Evolutionary conservation across 2,113 vertebrate genomes (phyloP).

Genomic region (Boulengeromyrus knoepffleri): DNA sequence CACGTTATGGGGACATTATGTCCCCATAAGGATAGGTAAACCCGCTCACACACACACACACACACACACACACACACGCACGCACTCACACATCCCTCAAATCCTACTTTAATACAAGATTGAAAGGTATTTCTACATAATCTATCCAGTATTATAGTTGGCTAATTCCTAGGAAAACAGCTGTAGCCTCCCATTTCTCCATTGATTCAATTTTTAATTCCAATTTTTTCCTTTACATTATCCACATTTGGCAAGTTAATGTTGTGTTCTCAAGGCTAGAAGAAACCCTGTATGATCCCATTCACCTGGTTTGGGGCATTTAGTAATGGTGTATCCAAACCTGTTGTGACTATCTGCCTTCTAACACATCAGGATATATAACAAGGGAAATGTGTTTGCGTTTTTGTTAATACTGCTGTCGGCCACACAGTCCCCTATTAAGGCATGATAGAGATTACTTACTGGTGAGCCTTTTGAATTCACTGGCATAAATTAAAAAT

Average conservation of each 20-base stretch:
- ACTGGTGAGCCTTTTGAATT: not conserved
- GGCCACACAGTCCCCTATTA: not conserved
- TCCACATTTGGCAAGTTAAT: not conserved
- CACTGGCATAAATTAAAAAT: not conserved
- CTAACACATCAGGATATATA: not conserved
- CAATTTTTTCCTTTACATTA: not conserved
- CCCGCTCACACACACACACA: no score
- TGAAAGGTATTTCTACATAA: not conserved
- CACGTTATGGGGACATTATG: no score
- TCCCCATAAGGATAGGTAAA: no score
- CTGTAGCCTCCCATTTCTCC: not conserved
- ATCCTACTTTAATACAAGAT: not conserved
- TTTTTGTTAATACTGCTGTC: not conserved
- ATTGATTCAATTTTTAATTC: not conserved
- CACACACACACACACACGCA: no score
- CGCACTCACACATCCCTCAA: not conserved
- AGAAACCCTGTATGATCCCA: not conserved
- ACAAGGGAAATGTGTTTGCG: not conserved
- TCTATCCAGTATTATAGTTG: not conserved
- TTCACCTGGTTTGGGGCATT: not conserved
- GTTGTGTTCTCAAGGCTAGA: not conserved
- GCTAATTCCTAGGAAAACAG: not conserved
- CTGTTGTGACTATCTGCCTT: not conserved
- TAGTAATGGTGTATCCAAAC: not conserved
- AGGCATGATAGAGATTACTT: not conserved